Percentiles rank a stretch among this genome's conserved stretches.
These are phyloP conservation scores for Scaptomyza tumidula DNA, from an alignment of 2,888 invertebrate genomes.

Conservation along the genomic window DNA sequence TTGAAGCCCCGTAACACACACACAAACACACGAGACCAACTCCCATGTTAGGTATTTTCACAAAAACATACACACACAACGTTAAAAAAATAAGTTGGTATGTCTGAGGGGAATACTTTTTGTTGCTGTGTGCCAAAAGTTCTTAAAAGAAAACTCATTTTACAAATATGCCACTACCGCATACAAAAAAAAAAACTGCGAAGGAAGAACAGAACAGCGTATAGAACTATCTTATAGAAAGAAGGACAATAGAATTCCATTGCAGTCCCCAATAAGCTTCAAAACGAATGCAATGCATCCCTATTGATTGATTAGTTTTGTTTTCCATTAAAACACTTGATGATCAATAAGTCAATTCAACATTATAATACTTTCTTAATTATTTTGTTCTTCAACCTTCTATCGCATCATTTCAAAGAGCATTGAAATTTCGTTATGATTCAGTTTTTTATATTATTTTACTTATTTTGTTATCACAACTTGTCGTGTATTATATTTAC, in stretches of 20 bases:
- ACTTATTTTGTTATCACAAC: constrained; percentile 17
- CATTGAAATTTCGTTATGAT: constrained; percentile 32
- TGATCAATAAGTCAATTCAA: background rate
- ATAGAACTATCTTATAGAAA: background rate
- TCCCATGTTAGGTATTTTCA: constrained; percentile 15
- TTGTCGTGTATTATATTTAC: constrained; percentile 32
- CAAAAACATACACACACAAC: constrained; percentile 23
- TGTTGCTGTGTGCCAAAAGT: constrained; percentile 2
- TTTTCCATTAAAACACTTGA: background rate
- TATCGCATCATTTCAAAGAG: constrained; percentile 5
- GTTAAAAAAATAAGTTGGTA: constrained; percentile 62
- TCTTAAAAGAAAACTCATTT: constrained; percentile 30
- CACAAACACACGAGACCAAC: constrained; percentile 11
- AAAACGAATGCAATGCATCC: constrained; percentile 1
- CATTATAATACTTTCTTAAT: background rate
- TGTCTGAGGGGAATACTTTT: constrained; percentile 20
- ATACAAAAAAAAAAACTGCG: background rate
- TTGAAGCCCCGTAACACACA: constrained; percentile 38
- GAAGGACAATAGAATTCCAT: background rate
- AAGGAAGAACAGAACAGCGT: background rate
- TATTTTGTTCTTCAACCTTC: background rate
- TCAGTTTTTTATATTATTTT: constrained; percentile 5
- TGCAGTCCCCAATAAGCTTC: background rate
- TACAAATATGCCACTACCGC: constrained; percentile 38
- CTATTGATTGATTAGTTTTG: background rate